Base-by-base conservation (phyloP, 2,888 invertebrate species). In the Cacoxenus indagator region DNA sequence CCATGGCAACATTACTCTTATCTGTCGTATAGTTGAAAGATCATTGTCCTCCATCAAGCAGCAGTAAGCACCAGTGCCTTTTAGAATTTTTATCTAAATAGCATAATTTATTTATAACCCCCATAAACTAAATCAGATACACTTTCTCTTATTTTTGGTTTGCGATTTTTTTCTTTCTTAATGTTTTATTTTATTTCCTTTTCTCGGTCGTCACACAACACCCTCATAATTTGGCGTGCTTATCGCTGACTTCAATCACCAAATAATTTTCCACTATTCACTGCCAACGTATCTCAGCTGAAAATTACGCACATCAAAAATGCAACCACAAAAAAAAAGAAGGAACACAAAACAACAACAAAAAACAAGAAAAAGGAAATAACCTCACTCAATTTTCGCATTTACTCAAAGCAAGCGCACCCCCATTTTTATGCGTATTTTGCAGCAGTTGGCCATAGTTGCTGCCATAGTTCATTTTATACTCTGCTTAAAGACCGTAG, bases 241-340 rank as follows among this genome's bases (percentile, higher is more conserved):
- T 79, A 79, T 79, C 82, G 72, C 72, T 65, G 73, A 78, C 77
- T 80, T 77, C 82, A 79, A 79, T 79, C 78, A 78, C 77, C 82
- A 76, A 78, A 78, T 76, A 82, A 82, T 82, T 78, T 79, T 72
- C 78, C 74, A 6, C 59, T 59, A 19, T 31, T 37, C n/a, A 51
- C 9, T 22, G 51, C 22, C 22, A 9, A 19, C 51, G 17, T 51
- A 11, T n/a, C n/a, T 37, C 17, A 31, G 19, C 59, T 31, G 8
- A 59, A 59, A 59, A 31, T 59, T 59, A 59, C 57, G 57, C 57
- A 59, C 57, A 59, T 59, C 59, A 59, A 62, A 62, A 62, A 62
- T 62, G 45, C 45, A 62, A n/a, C n/a, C n/a, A n/a, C n/a, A n/a
- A n/a, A 59, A 59, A 59, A 59, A 31, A 6, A 59, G 31, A 59